phyloP scores from a whole-genome alignment of 2,888 invertebrate genomes.

The Hyalella azteca region DNA sequence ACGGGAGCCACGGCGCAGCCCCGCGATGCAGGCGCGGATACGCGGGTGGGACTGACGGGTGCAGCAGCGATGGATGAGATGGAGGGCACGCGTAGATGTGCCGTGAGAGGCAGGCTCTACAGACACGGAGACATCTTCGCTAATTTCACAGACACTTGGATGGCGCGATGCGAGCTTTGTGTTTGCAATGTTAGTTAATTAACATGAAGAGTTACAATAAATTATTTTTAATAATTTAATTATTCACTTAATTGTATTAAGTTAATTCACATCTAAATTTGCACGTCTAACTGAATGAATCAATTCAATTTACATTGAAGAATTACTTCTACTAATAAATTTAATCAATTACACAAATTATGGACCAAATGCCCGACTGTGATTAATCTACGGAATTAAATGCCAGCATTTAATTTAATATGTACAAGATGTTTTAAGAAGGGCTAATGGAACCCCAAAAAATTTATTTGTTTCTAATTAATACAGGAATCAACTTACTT shows the following conservation, averaged over 20 bases:
- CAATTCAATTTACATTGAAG: not conserved
- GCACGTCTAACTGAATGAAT: not conserved
- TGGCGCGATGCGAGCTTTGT: slow-evolving; percentile 45
- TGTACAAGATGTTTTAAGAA: too few relatives aligned
- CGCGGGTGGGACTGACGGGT: too few relatives aligned
- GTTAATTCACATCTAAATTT: not conserved
- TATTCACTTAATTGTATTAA: not conserved
- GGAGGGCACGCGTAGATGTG: slow-evolving; percentile 15
- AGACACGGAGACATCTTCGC: slow-evolving; percentile 49
- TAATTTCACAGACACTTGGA: slow-evolving; percentile 40
- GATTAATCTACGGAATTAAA: too few relatives aligned
- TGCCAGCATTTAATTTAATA: too few relatives aligned
- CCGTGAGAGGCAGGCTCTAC: slow-evolving; percentile 46
- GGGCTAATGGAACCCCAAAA: too few relatives aligned
- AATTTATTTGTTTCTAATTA: too few relatives aligned
- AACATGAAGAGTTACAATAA: not conserved
- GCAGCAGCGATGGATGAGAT: not conserved
- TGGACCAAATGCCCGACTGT: too few relatives aligned
- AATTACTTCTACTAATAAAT: too few relatives aligned
- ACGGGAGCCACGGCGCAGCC: too few relatives aligned
- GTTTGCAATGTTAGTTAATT: slow-evolving; percentile 47
- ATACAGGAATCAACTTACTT: too few relatives aligned
- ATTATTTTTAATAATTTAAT: not conserved
- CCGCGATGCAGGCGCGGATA: too few relatives aligned
- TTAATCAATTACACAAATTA: too few relatives aligned